A percentile compares a stretch with the other conserved stretches of the same genome.
Conservation (phyloP, 2,113 vertebrate species). For the Alosa alosa region DNA sequence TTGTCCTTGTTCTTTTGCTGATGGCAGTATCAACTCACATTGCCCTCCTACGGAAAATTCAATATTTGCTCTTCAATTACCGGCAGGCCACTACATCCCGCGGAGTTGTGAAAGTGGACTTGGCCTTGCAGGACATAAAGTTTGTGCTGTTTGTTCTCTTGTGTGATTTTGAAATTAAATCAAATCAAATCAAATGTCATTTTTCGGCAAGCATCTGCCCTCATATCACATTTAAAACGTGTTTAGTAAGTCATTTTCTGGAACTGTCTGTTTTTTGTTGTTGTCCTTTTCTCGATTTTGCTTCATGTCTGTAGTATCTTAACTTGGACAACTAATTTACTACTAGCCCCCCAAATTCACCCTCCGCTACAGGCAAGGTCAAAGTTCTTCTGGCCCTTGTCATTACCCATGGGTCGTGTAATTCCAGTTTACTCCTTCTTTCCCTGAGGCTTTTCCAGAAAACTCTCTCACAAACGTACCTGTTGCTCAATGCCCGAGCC, state of each 20-base stretch:
- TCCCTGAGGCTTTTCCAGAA: neutral
- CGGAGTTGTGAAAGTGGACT: constrained; percentile 38
- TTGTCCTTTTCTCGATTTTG: neutral
- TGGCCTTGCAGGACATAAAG: constrained; percentile 21
- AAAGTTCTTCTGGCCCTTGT: neutral
- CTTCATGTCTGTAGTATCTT: neutral
- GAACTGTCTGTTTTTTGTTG: neutral
- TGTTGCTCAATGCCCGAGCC: neutral
- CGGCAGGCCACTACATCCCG: neutral
- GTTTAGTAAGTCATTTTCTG: neutral
- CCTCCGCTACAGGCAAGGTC: neutral
- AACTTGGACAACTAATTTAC: neutral
- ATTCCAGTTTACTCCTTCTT: neutral
- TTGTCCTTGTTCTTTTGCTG: constrained; percentile 31
- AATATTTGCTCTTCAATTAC: constrained; percentile 65
- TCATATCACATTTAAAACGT: neutral
- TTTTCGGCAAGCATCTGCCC: neutral
- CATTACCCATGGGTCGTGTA: neutral
- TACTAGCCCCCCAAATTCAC: neutral
- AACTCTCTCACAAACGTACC: neutral
- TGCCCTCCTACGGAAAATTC: constrained; percentile 53
- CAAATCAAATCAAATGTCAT: neutral
- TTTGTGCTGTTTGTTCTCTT: constrained; percentile 34
- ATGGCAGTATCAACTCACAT: constrained; percentile 13
- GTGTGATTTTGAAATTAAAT: neutral